These are phyloP conservation scores for Drosophila azteca DNA, from an alignment of 1,140 invertebrate species.

Conservation along the genomic window DNA sequence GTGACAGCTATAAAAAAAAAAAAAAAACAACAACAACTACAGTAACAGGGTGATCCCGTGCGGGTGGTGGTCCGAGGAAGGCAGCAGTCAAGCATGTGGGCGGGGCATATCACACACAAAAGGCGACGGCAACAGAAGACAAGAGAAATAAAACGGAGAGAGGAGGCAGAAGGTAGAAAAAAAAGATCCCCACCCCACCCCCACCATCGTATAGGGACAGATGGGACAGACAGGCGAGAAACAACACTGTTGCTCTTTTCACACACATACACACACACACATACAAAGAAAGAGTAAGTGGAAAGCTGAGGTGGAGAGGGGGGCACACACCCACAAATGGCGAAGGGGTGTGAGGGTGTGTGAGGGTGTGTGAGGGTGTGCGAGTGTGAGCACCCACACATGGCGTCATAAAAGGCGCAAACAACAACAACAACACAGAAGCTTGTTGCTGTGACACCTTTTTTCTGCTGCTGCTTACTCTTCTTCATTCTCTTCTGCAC, in stretches of 20 bases:
- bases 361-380: too few relatives aligned
- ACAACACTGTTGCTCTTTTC: conserved; percentile 79
- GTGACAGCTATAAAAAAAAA: conserved; percentile 78
- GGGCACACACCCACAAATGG: conserved; percentile 28
- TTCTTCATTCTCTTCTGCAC: conserved; percentile 27
- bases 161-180: conserved; percentile 5
- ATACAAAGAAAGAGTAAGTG: conserved; percentile 16
- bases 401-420: conserved; percentile 1
- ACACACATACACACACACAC: conserved; percentile 33
- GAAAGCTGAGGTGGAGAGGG: not conserved
- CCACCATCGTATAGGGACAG: too few relatives aligned
- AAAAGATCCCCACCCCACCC: too few relatives aligned
- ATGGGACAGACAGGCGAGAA: conserved; percentile 17
- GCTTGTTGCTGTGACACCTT: conserved; percentile 57
- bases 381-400: not conserved
- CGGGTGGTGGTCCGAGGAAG: conserved; percentile 1
- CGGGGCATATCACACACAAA: conserved; percentile 21
- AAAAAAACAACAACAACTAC: conserved; percentile 14
- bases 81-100: too few relatives aligned
- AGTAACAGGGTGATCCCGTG: conserved; percentile 25
- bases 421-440: conserved; percentile 17
- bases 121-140: conserved; percentile 67
- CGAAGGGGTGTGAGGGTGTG: not conserved
- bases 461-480: conserved; percentile 4
- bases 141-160: conserved; percentile 14